Percentiles rank a stretch among this genome's conserved stretches.
Conservation (phyloP, 2,113 vertebrate genomes). For the Phylloscopus trochiloides region DNA sequence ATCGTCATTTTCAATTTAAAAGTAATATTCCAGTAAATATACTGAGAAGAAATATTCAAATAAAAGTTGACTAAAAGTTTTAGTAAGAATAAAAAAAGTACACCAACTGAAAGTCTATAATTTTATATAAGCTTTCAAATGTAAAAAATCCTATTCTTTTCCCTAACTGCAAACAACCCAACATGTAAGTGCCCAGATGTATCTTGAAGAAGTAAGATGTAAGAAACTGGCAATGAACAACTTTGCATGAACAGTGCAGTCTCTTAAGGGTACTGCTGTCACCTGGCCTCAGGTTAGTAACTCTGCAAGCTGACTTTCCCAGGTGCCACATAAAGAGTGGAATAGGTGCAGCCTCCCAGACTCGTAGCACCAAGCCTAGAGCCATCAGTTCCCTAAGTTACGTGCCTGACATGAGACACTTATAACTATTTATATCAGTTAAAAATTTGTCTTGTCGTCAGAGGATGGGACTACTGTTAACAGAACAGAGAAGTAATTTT, state of each 20-base stretch:
- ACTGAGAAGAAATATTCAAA: not conserved
- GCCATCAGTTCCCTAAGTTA: not conserved
- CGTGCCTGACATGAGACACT: not conserved
- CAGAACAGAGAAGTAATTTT: not conserved
- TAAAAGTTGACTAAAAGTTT: not conserved
- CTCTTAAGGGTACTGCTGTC: not conserved
- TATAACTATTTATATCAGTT: rapidly evolving
- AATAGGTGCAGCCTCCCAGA: not conserved
- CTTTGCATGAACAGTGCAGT: not conserved
- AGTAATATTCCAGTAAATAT: not conserved
- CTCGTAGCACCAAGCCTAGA: rapidly evolving
- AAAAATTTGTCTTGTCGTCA: not conserved
- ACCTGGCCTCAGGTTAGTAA: not conserved
- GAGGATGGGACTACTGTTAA: not conserved
- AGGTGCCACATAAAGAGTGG: not conserved
- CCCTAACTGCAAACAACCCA: not conserved
- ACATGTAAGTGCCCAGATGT: not conserved
- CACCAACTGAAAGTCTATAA: not conserved
- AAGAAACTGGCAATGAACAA: not conserved
- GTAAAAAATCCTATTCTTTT: not conserved
- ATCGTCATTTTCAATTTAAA: not conserved
- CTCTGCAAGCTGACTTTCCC: not conserved
- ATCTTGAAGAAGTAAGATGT: not conserved
- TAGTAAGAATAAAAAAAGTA: not conserved
- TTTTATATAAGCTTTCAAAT: not conserved